These are phyloP conservation scores for Muraenolepis orangiensis DNA, from an alignment of 2,797 vertebrate species.

Conservation along the genomic window DNA sequence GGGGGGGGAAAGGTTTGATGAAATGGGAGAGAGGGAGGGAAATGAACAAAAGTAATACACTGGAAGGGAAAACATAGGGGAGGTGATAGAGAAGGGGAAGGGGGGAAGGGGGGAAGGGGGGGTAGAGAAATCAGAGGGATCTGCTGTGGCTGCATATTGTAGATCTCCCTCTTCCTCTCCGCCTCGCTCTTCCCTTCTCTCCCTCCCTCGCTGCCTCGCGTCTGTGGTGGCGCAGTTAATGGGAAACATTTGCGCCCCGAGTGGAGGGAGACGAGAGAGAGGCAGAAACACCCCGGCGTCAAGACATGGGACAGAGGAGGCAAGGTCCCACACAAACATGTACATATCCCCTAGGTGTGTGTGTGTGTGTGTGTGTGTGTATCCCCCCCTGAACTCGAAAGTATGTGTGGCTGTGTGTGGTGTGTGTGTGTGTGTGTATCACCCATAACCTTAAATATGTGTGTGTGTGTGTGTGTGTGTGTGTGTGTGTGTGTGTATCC, in stretches of 20 bases:
- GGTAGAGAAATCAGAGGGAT: neutral
- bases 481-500: constrained; percentile 48
- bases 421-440: constrained; percentile 48
- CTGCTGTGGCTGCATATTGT: neutral
- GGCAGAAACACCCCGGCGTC: constrained; percentile 58
- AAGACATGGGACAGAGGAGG: constrained; percentile 50
- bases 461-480: too few relatives aligned
- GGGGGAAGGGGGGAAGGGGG: neutral
- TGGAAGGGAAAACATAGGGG: neutral
- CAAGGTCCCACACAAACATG: neutral
- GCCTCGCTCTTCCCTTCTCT: constrained; percentile 66
- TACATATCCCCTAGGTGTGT: constrained; percentile 18
- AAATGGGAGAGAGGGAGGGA: neutral
- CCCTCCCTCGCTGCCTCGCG: constrained; percentile 60
- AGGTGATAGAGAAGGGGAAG: neutral
- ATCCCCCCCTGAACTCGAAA: neutral
- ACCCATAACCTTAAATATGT: too few relatives aligned
- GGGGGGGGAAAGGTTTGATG: neutral
- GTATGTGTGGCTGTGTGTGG: too few relatives aligned
- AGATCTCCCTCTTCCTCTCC: constrained; percentile 53
- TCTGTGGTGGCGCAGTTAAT: constrained; percentile 77
- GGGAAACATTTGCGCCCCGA: constrained; percentile 77
- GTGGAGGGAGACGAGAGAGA: constrained; percentile 51
- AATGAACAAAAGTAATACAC: neutral
- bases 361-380: neutral